These are phyloP conservation scores for Epizoanthus scotinus DNA, from an alignment of 92 coral and sea anemone species.

Conservation along the genomic window DNA sequence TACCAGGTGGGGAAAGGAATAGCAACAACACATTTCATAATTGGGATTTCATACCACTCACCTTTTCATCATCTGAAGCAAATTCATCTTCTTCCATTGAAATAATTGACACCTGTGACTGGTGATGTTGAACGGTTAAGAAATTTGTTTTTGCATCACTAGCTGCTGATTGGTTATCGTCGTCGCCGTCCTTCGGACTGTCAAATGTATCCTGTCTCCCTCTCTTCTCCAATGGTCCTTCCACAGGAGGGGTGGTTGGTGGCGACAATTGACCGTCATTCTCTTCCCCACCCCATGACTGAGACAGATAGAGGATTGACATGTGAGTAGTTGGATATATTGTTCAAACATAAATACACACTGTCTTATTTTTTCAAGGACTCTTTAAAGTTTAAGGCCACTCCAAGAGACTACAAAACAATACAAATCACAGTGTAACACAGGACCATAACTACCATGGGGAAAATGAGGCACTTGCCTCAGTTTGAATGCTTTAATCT, in stretches of 20 bases:
- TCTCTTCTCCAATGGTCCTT: slow-evolving; percentile 76
- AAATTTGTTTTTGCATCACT: slow-evolving; percentile 34
- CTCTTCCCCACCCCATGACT: slow-evolving; percentile 19
- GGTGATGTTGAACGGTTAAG: slow-evolving; percentile 53
- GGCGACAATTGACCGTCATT: slow-evolving; percentile 50
- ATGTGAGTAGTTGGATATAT: too few relatives aligned
- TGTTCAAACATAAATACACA: neutral
- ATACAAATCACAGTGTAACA: too few relatives aligned
- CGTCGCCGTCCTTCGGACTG: slow-evolving; percentile 60
- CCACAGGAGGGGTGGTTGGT: slow-evolving; percentile 63
- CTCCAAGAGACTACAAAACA: too few relatives aligned
- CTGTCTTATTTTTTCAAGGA: too few relatives aligned
- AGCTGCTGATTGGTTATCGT: slow-evolving; percentile 41
- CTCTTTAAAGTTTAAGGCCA: too few relatives aligned
- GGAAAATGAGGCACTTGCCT: too few relatives aligned
- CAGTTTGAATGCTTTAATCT: too few relatives aligned
- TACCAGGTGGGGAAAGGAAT: too few relatives aligned
- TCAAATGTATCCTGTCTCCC: slow-evolving; percentile 64
- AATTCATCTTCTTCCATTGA: slow-evolving; percentile 97
- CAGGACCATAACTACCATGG: too few relatives aligned
- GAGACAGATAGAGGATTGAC: neutral
- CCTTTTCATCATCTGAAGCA: slow-evolving; percentile 97
- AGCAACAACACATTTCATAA: too few relatives aligned
- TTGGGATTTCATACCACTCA: slow-evolving; percentile 14
- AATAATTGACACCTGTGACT: slow-evolving; percentile 67